Conservation (phyloP, 2,113 vertebrate species). For the Phylloscopus trochiloides region DNA sequence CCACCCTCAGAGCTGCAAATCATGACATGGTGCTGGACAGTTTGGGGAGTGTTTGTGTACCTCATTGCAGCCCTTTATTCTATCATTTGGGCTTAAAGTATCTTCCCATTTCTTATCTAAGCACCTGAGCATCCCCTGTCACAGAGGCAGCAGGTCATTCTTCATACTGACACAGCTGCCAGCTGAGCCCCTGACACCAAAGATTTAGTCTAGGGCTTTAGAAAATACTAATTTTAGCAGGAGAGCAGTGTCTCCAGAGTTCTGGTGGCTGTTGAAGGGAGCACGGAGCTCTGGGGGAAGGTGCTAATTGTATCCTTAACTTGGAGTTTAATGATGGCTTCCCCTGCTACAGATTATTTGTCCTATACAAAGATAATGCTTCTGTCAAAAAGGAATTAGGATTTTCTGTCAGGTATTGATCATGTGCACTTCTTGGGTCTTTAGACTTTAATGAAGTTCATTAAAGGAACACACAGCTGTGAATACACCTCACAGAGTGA, state of each 20-base stretch:
- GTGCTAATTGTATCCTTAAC: neutral
- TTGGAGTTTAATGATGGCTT: neutral
- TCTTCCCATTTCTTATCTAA: neutral
- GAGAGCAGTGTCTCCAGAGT: neutral
- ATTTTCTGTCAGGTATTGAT: neutral
- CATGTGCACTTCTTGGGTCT: neutral
- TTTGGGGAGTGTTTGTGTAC: neutral
- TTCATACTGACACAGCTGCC: neutral
- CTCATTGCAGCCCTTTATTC: conserved; percentile 9
- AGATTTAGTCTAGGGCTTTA: conserved; percentile 7
- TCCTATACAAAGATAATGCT: neutral
- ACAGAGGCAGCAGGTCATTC: neutral
- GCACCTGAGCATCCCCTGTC: neutral
- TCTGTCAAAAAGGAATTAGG: neutral
- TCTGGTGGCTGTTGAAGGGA: neutral
- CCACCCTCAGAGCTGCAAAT: neutral
- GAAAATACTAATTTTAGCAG: neutral
- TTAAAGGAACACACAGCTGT: neutral
- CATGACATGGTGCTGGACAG: neutral
- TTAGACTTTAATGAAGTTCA: neutral
- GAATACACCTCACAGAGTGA: neutral
- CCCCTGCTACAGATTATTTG: neutral
- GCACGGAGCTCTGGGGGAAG: neutral
- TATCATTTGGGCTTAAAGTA: neutral
- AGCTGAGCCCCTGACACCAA: conserved; percentile 29